phyloP scores from a whole-genome alignment of 2,797 vertebrate genomes.

The Falco peregrinus region DNA sequence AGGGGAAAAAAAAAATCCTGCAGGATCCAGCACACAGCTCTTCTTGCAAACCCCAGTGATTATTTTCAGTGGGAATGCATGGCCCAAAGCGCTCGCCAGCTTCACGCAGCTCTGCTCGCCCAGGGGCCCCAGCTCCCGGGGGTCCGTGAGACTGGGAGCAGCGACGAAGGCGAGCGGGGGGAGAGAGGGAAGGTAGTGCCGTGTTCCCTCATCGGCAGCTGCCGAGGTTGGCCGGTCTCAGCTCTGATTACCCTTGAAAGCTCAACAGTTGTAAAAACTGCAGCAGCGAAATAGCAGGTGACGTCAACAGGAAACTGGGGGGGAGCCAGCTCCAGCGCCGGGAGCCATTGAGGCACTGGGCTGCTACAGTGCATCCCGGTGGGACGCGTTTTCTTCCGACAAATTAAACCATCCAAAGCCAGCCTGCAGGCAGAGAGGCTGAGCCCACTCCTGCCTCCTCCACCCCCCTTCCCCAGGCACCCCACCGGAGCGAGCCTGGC shows the following conservation, averaged over 20 bases:
- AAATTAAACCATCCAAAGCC: not conserved
- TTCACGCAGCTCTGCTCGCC: not conserved
- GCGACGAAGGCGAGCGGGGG: rapidly evolving
- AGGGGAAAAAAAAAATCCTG: not conserved
- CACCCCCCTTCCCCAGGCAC: not conserved
- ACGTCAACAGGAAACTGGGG: conserved; percentile 75
- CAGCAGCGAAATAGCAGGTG: conserved; percentile 63
- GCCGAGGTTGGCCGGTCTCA: conserved; percentile 16
- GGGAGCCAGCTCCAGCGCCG: conserved; percentile 47
- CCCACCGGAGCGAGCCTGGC: not conserved
- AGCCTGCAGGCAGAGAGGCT: not conserved
- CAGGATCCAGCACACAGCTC: not conserved
- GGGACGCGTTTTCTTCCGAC: not conserved
- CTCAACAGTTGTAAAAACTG: conserved; percentile 68
- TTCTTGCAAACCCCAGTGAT: not conserved
- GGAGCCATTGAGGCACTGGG: not conserved
- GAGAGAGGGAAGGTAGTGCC: not conserved
- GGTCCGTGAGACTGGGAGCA: not conserved
- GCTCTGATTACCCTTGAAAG: conserved; percentile 69
- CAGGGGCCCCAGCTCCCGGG: rapidly evolving
- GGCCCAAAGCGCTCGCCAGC: rapidly evolving
- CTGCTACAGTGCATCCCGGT: not conserved
- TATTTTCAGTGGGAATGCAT: not conserved
- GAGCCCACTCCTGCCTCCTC: not conserved
- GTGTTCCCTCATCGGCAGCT: conserved; percentile 24